Base-by-base conservation (phyloP, 2,888 invertebrate genomes). In the Eupithecia exiguata region DNA sequence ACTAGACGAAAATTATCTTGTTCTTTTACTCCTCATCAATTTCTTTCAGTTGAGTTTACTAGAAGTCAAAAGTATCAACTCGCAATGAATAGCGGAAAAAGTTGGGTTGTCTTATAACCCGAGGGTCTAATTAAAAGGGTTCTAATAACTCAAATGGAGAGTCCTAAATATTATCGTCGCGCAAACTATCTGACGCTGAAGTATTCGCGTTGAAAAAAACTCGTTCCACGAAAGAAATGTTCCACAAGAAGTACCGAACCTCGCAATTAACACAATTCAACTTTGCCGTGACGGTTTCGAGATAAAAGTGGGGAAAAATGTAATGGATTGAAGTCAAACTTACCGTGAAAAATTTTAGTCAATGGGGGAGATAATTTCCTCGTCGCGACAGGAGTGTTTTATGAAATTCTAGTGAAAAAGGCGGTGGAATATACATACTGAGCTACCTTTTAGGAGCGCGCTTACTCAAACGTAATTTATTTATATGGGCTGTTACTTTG, bases 271-370 rank as follows among this genome's bases (percentile, higher is more conserved):
- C 91, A 89, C 92, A 88, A 88, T 90, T 89, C 89, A 89, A 91
- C 90, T 88, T 87, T 84, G 83, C 83, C 85, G 85, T 87, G 90
- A 88, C 89, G 85, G 87, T 87, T 87, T 83, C 81, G 82, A 90
- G 92, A 93, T 92, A 92, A 91, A 92, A 91, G 86, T 90, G 87
- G 83, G 78, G 81, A 86, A 89, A 91, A 90, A 92, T 86, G 86
- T 92, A 92, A 92, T 92, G 91, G 91, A 92, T 92, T 91, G 92
- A 91, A 92, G 93, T 91, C 91, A 92, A 92, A 93, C 92, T 92
- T 91, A 88, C 90, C 87, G 91, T 91, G 92, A 93, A 93, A 92
- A 92, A 90, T 91, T 89, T 90, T 88, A 89, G 89, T 91, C 92
- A 92, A 92, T 92, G 92, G 90, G 90, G 89, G 89, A 92, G 92